phyloP scores from a whole-genome alignment of 2,888 invertebrate genomes.

The Heliconius sara region DNA sequence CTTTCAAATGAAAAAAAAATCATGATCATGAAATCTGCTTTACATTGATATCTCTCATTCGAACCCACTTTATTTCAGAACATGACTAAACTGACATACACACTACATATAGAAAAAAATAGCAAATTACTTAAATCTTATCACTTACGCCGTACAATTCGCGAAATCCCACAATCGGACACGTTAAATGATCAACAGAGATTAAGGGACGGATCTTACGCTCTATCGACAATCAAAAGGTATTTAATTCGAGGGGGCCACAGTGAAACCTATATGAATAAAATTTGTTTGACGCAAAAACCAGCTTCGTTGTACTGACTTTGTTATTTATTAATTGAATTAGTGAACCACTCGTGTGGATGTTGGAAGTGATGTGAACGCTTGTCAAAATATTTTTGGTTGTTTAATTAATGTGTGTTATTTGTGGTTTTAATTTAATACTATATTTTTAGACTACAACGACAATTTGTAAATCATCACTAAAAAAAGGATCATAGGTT shows the following conservation, averaged over 20 bases:
- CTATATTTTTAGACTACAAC: too few species aligned
- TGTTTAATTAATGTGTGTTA: background rate
- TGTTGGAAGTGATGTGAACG: slow-evolving; percentile 39
- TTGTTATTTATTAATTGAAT: slow-evolving; percentile 61
- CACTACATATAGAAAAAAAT: background rate
- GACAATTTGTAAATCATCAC: too few species aligned
- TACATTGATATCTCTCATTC: too few species aligned
- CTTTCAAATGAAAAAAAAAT: too few species aligned
- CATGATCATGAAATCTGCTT: too few species aligned
- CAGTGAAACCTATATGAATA: slow-evolving; percentile 46
- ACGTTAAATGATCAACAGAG: slow-evolving; percentile 71
- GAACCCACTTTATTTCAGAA: too few species aligned
- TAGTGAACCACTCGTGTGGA: slow-evolving; percentile 53
- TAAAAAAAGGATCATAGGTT: too few species aligned
- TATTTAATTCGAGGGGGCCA: slow-evolving; percentile 55
- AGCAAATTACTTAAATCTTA: background rate
- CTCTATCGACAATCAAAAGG: slow-evolving; percentile 71
- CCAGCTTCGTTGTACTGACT: slow-evolving; percentile 51
- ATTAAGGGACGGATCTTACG: slow-evolving; percentile 71
- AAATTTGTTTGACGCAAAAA: slow-evolving; percentile 55
- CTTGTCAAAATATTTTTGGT: slow-evolving; percentile 6
- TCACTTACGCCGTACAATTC: slow-evolving; percentile 52
- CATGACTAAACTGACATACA: too few species aligned
- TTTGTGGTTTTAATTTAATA: too few species aligned
- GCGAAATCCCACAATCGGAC: slow-evolving; percentile 56